Percentiles rank a stretch among this genome's conserved stretches.
Conservation (phyloP, 2,888 invertebrate species). For the Conistra vaccinii region DNA sequence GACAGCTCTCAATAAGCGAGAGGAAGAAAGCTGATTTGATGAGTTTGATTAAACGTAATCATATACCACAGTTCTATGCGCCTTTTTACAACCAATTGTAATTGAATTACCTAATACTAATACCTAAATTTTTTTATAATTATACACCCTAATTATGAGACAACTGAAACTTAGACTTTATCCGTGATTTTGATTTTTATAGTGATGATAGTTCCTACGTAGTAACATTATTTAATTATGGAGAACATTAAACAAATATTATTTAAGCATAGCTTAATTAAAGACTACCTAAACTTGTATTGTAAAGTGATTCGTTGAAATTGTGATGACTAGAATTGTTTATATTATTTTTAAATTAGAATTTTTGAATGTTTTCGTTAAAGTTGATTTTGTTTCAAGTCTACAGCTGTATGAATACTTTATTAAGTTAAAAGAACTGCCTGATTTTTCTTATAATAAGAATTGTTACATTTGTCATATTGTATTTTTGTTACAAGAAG, state of each 20-base stretch:
- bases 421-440: too few relatives aligned
- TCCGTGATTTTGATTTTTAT: not conserved
- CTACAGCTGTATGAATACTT: too few relatives aligned
- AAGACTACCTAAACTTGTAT: not conserved
- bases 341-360: too few relatives aligned
- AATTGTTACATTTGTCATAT: too few relatives aligned
- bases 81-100: constrained; percentile 6
- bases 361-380: too few relatives aligned
- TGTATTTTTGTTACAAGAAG: too few relatives aligned
- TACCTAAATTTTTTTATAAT: not conserved
- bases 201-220: constrained; percentile 5
- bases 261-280: not conserved
- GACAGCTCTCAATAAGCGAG: constrained; percentile 3
- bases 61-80: not conserved
- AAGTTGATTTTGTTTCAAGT: too few relatives aligned
- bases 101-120: not conserved
- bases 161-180: constrained; percentile 1
- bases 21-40: constrained; percentile 1
- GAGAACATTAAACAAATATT: constrained; percentile 6
- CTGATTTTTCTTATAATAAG: too few relatives aligned
- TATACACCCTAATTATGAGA: constrained; percentile 4
- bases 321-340: not conserved
- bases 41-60: not conserved
- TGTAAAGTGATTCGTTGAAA: constrained; percentile 1
- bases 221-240: constrained; percentile 1